Conservation (phyloP, 2,113 vertebrate species). For the Electrona antarctica region DNA sequence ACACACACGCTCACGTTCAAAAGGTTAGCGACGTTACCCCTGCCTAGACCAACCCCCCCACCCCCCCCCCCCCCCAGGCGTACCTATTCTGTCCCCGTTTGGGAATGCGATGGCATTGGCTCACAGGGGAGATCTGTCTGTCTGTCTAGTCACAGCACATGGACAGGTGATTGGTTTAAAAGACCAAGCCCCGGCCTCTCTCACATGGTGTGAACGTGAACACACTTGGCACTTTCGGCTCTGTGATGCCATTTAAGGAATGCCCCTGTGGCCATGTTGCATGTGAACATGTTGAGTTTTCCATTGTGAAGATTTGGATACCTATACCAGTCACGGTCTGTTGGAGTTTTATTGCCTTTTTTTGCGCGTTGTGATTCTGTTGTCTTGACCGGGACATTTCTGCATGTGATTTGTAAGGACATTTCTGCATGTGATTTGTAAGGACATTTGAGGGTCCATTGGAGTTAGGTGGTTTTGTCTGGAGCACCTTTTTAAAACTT, state of each 20-base stretch:
- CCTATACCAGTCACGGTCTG: slow-evolving; percentile 4
- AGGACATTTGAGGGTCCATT: too few relatives aligned
- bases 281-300: slow-evolving; percentile 28
- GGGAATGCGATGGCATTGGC: slow-evolving; percentile 24
- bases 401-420: too few relatives aligned
- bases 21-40: background rate
- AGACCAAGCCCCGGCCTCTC: background rate
- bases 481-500: too few relatives aligned
- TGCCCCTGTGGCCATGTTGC: slow-evolving; percentile 34
- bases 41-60: background rate
- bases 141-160: slow-evolving; percentile 12
- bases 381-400: too few relatives aligned
- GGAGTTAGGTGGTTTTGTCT: too few relatives aligned
- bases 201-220: background rate
- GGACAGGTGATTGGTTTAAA: slow-evolving; percentile 48
- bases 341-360: slow-evolving; percentile 20
- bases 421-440: too few relatives aligned
- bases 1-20: background rate
- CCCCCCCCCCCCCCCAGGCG: too few relatives aligned
- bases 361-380: background rate
- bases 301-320: slow-evolving; percentile 15
- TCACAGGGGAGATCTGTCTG: background rate
- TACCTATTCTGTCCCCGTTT: slow-evolving; percentile 2
- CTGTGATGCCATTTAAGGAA: slow-evolving; percentile 59
- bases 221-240: slow-evolving; percentile 14